A percentile compares a stretch with the other conserved stretches of the same genome.
phyloP scores from a whole-genome alignment of 2,797 vertebrate species.

The Lerista edwardsae region DNA sequence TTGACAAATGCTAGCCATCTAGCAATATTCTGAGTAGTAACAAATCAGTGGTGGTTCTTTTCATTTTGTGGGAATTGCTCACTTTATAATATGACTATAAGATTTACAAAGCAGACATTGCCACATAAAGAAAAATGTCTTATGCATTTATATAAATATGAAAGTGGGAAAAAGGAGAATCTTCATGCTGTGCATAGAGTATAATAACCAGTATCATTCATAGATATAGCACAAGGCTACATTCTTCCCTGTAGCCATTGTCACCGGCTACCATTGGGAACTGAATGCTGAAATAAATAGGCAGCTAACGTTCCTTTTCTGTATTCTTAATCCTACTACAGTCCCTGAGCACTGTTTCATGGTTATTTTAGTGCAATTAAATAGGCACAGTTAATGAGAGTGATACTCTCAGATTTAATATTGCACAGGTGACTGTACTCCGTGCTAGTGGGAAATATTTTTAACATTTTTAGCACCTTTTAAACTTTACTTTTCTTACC shows the following conservation, averaged over 20 bases:
- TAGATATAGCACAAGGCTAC: not conserved
- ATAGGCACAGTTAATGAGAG: slow-evolving; percentile 31
- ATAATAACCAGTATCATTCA: not conserved
- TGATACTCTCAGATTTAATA: slow-evolving; percentile 31
- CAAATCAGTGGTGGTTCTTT: not conserved
- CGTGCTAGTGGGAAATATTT: slow-evolving; percentile 15
- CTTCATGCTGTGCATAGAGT: not conserved
- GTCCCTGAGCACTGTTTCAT: slow-evolving; percentile 1
- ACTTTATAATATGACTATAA: slow-evolving; percentile 1
- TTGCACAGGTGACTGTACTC: slow-evolving; percentile 17
- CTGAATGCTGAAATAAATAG: not conserved
- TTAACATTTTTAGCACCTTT: slow-evolving; percentile 39
- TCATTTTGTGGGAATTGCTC: not conserved
- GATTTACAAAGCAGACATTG: not conserved
- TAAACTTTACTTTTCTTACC: slow-evolving; percentile 28
- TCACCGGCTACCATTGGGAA: not conserved
- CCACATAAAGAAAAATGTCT: not conserved
- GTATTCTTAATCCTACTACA: not conserved
- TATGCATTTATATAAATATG: not conserved
- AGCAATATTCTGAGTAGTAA: not conserved
- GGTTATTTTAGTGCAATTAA: slow-evolving; percentile 22
- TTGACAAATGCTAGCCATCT: not conserved
- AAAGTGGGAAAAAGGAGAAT: not conserved
- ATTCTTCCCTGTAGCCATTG: not conserved
- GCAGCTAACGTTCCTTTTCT: slow-evolving; percentile 10